Base-by-base conservation (phyloP, 1,140 invertebrate species). In the Galleria mellonella region DNA sequence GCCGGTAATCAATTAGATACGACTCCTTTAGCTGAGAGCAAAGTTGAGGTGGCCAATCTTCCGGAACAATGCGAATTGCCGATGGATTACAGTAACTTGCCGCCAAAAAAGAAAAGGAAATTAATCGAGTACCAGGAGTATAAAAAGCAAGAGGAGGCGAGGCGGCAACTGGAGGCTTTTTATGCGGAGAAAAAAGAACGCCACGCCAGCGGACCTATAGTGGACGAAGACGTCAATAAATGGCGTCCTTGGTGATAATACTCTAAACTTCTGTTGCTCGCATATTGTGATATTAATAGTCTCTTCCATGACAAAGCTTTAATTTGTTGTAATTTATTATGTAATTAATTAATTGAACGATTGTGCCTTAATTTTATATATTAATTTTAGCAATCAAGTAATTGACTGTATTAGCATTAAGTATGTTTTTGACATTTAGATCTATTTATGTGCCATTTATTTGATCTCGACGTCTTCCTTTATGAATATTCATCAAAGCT, bases 61-160 rank as follows among this genome's bases (percentile, higher is more conserved):
- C 75, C 77, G 59, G 78, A 84, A 75, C 76, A 72, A 12, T 81
- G 81, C 63, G 76, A 83, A 72, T 74, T 62, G 48, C 72, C 76
- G 40, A 83, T 83, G 76, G 76, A 83, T 73, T 85, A 85, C 72
- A 83, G 69, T 62, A 85, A 83, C 58, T 65, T 85, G 47, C 82
- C 82, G 43, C 82, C 82, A 45, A 85, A 85, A 76, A 85, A 85
- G 78, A 85, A 85, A 64, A 79, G 82, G 58, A 85, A 85, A 66
- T 59, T 85, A 46, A 79, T 85, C 57, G 82, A 85, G 71, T 85
- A 83, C 63, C 81, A 84, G 55, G 78, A 85, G 59, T 76, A 78
- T 54, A 85, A 79, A 79, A 83, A 83, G 66, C 76, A 79, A 57
- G 81, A 85, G 53, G 81, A 78, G 60, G 75, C 76, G 31, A 75